Percentiles rank a stretch among this genome's conserved stretches.
Conservation (phyloP, 2,888 invertebrate genomes). For the Diploptera punctata region DNA sequence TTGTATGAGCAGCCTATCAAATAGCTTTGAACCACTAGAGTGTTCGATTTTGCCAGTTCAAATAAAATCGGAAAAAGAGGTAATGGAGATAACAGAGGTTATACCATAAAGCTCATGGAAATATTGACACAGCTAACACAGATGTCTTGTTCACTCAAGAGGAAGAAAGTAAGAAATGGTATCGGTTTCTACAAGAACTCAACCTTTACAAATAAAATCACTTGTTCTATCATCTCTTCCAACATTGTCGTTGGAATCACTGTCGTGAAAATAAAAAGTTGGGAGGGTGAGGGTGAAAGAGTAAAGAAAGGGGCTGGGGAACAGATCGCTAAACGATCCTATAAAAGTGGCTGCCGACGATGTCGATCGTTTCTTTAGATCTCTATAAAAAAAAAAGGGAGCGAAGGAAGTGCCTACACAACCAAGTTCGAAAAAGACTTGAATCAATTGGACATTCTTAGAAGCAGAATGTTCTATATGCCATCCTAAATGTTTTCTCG, state of each 20-base stretch:
- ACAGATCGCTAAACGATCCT: constrained; percentile 25
- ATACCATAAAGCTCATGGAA: constrained; percentile 2
- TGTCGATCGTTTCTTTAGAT: constrained; percentile 19
- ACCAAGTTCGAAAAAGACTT: constrained; percentile 3
- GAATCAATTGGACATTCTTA: neutral
- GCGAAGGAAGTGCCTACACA: constrained; percentile 14
- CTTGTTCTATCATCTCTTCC: constrained; percentile 20
- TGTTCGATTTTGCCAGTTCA: constrained; percentile 27
- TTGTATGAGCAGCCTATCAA: constrained; percentile 16
- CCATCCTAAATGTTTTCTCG: neutral
- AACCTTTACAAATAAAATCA: constrained; percentile 26
- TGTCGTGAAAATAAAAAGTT: neutral
- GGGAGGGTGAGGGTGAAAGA: neutral
- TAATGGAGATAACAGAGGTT: constrained; percentile 3
- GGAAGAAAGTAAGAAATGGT: constrained; percentile 24
- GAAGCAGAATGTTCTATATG: neutral
- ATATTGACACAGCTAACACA: constrained; percentile 21
- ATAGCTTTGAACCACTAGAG: neutral
- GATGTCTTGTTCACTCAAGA: constrained; percentile 1
- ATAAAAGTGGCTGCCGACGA: constrained; percentile 21
- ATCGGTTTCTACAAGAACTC: constrained; percentile 11
- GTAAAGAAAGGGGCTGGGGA: neutral
- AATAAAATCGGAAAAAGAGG: constrained; percentile 19
- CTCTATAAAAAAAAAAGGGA: constrained; percentile 11
- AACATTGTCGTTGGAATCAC: constrained; percentile 17